A percentile compares a stretch with the other conserved stretches of the same genome.
Conservation (phyloP, 2,797 vertebrate genomes). For the Botia almorhae region DNA sequence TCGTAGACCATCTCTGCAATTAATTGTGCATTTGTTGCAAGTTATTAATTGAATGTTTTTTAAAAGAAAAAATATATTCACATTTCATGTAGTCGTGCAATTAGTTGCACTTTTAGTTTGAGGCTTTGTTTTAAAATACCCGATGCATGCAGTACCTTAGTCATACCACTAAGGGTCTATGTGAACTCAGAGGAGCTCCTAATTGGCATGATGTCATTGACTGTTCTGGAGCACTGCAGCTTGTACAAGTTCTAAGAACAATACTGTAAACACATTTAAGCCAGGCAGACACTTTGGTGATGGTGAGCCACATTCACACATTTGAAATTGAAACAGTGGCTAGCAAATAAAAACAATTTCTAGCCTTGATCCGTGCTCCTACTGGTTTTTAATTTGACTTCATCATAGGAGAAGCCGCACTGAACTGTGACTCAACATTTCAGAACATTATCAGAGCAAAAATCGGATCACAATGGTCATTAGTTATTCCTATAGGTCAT, state of each 20-base stretch:
- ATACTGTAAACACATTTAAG: slow-evolving; percentile 22
- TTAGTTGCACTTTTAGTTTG: slow-evolving; percentile 15
- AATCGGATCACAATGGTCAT: too few relatives aligned
- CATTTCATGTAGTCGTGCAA: background rate
- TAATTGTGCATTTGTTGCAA: background rate
- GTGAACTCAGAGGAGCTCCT: slow-evolving; percentile 52
- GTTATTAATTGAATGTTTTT: slow-evolving; percentile 1
- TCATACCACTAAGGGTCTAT: slow-evolving; percentile 58
- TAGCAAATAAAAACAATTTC: too few relatives aligned
- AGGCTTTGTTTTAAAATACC: background rate
- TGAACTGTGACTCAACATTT: too few relatives aligned
- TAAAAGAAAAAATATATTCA: slow-evolving; percentile 14
- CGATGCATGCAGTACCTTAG: slow-evolving; percentile 39
- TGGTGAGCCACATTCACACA: too few relatives aligned
- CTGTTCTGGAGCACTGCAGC: slow-evolving; percentile 43
- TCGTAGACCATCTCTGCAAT: slow-evolving; percentile 14
- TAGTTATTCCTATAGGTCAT: too few relatives aligned
- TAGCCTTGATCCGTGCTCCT: too few relatives aligned
- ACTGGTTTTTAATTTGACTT: too few relatives aligned
- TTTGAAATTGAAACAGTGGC: too few relatives aligned
- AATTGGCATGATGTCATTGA: slow-evolving; percentile 60
- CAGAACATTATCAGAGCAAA: too few relatives aligned
- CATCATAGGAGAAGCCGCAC: too few relatives aligned
- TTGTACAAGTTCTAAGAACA: slow-evolving; percentile 54
- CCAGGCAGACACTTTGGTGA: too few relatives aligned